Base-by-base conservation (phyloP, 2,888 invertebrate species). In the Nemapogon koenigi region DNA sequence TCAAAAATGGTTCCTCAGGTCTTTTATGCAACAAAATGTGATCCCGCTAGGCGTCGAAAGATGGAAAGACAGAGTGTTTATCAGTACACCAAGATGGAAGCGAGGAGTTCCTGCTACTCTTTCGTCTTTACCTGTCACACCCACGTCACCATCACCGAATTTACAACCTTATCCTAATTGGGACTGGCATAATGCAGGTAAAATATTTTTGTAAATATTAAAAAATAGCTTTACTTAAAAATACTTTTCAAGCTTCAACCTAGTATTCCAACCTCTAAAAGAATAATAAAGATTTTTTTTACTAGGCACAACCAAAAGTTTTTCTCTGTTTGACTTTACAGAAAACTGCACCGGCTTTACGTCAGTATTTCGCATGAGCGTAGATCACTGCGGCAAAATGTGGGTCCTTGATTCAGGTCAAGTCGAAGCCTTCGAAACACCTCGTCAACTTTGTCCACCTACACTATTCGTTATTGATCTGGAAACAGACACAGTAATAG, bases 401-500 rank as follows among this genome's bases (percentile, higher is more conserved):
- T 92, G 91, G 91, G 82, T 89, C 0, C 78, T 92, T 16, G 91
- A 92, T 60, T 87, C 90, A 0, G 92, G 92, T 1, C 85, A 88
- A 53, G 83, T 88, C 1, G 85, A 91, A 53, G 82, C 86, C 1
- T 85, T 85, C 11, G 82, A 83, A 47, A 62, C 68, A 1, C 81
- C 88, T 0, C 83, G 82, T 26, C 87, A 87, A 52, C 62, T 87
- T 2, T 90, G 90, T 50, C 86, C 89, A 0, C 90, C 91, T 0
- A 84, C 89, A 39, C 75, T 91, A 27, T 81, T 85, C 38, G 83
- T 89, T n/a, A 90, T 88, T 49, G 84, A 90, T 52, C 64, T 92
- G 26, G 70, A 71, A 25, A 88, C 85, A 0, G 85, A 91, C 55
- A 63, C 79, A 19, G 66, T 86, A 4, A 49, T 90, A 3, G 73